phyloP scores from a whole-genome alignment of 2,888 invertebrate genomes.

The Mamestra brassicae region DNA sequence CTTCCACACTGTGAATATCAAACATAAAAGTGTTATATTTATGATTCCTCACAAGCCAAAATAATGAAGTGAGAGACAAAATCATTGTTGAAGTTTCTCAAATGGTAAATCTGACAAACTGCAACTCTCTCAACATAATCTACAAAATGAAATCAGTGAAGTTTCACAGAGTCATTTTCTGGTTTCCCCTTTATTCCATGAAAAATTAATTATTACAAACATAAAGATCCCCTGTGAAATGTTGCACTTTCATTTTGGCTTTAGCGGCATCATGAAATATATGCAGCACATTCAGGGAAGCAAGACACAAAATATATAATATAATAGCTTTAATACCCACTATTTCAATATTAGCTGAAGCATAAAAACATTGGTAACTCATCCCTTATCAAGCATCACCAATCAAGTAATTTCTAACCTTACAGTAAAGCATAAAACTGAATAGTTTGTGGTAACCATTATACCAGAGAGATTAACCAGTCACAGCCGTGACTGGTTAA shows the following conservation, averaged over 20 bases:
- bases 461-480: background rate
- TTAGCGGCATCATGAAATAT: slow-evolving; percentile 1
- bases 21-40: slow-evolving; percentile 35
- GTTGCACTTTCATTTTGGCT: slow-evolving; percentile 12
- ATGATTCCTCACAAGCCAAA: slow-evolving; percentile 42
- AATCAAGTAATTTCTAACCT: too few species aligned
- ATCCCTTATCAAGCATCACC: too few species aligned
- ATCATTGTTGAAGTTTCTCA: background rate
- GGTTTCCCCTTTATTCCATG: background rate
- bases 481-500: background rate
- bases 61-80: background rate
- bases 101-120: background rate
- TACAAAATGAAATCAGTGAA: too few species aligned
- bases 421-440: background rate
- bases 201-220: background rate
- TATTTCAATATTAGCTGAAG: background rate
- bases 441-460: background rate
- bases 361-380: too few species aligned
- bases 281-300: background rate
- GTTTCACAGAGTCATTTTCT: too few species aligned
- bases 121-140: too few species aligned
- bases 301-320: slow-evolving; percentile 1
- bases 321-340: background rate
- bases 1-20: slow-evolving; percentile 53
- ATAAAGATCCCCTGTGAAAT: background rate